Evolutionary conservation across 2,113 vertebrate species (phyloP), one percentile per base, ranked within the genome.

Genomic region (Nothoprocta pentlandii): DNA sequence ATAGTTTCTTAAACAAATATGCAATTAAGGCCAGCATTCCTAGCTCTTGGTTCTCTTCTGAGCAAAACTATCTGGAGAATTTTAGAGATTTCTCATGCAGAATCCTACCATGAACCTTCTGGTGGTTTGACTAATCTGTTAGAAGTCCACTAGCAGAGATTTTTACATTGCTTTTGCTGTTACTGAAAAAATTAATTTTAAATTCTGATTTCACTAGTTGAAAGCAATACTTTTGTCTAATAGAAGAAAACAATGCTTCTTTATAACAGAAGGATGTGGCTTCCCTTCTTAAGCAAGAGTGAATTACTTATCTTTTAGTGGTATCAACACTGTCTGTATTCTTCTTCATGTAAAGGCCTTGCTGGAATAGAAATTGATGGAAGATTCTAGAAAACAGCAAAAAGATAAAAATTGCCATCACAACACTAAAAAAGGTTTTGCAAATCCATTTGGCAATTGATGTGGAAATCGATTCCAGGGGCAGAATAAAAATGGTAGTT

Each of bases 151-250:
- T 85, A 4, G 0, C 23, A 80, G 44, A 66, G n/a, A 54, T 41
- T 94, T 78, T 92, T 85, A 42, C 63, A 42, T 17, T 66, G 26
- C 10, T 87, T 95, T 87, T 89, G 21, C 47, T 92, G 58, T 73
- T 85, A 46, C 25, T 67, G 41, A 80, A 61, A 23, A 85, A 87
- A 69, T 39, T 0, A 62, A 66, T 82, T 87, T 78, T 44, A 39
- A 0, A 0, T 34, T 3, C 0, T 0, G n/a, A 47, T 89, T 70
- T 87, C 11, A 54, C 12, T 83, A 63, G 32, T 34, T 67, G 6
- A 70, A 87, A 94, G 71, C 49, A 85, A 58, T 51, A 6, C 6
- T 61, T 17, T 16, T 42, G 3, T 89, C 30, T 80, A 70, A 19
- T 3, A 17, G 25, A 87, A 76, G 9, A 49, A 87, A 94, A 71